Evolutionary conservation across 1,140 invertebrate genomes (phyloP), one percentile per base, ranked within the genome.

Genomic region (Caenorhabditis latens): DNA sequence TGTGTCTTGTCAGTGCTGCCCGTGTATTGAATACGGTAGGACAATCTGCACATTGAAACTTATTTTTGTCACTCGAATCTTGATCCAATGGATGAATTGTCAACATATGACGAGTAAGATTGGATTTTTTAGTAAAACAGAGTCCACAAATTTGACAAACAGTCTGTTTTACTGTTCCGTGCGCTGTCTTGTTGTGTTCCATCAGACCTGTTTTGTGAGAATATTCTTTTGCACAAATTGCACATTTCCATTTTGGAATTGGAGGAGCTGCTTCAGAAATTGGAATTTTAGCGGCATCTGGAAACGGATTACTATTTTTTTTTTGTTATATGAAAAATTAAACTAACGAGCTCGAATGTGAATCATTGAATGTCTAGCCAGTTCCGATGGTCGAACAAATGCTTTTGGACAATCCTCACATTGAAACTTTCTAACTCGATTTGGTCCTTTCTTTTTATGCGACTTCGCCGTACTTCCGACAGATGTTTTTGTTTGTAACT

Each of bases 311-410:
- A 32, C 32, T 32, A 32, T 32, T 32, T 32, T 32, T 32, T 32
- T 32, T 32, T 32, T 1, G 32, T 32, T 32, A 32, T 83, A 19
- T 7, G 82, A 83, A 83, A 16, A 32, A 0, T 32, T 32, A 32
- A 32, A 32, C 57, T 57, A 9, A 48, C 85, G 57, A 1, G 16
- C n/a, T 46, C 67, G 50, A 19, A 46, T 14, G 55, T 88, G 87
- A n/a, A 85, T 46, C 6, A 58, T 40, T 40, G 11, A 6, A 67
- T 88, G 87, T 42, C 87, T 57, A 6, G 87, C 75, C 32, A 88
- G 32, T 42, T 88, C 87, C 43, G 83, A 19, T 42, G 87, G 87
- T 11, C 87, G 63, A 4, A 75, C 75, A 65, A 87, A 87, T 9
- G 82, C 48, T 32, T 84, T 84, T 48, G 32, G 4, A 24, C 87